Evolutionary conservation across 2,113 vertebrate genomes (phyloP).

Genomic region (Hiodon alosoides): DNA sequence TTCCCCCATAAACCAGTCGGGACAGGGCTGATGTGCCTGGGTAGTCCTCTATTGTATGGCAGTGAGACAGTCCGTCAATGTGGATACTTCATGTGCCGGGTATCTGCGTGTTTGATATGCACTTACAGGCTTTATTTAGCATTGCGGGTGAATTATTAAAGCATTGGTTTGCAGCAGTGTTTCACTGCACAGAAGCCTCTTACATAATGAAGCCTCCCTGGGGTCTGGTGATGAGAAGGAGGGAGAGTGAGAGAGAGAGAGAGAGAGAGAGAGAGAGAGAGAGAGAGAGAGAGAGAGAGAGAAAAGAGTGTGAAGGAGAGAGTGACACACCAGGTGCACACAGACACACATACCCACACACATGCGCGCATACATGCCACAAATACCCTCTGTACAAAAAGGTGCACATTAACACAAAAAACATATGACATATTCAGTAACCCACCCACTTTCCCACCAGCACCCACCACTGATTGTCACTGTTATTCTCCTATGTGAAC

Average conservation of each 20-base stretch:
- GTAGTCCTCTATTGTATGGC: not conserved
- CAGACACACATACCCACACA: slow-evolving; percentile 4
- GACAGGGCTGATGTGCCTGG: not conserved
- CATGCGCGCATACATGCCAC: not conserved
- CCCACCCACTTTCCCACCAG: too few species aligned
- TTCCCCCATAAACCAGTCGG: too few species aligned
- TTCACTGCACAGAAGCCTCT: slow-evolving; percentile 23
- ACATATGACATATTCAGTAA: too few species aligned
- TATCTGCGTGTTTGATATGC: slow-evolving; percentile 23
- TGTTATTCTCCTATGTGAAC: not conserved
- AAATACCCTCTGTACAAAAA: not conserved
- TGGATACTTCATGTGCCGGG: not conserved
- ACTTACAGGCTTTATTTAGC: slow-evolving; percentile 29
- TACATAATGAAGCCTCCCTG: slow-evolving; percentile 26
- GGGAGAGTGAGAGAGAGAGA: not conserved
- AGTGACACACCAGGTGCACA: not conserved
- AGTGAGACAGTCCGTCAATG: not conserved
- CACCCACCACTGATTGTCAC: not conserved
- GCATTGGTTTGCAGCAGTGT: slow-evolving; percentile 16
- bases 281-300: slow-evolving; percentile 6
- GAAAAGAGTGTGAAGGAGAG: not conserved
- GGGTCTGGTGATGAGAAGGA: slow-evolving; percentile 13
- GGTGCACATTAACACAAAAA: not conserved
- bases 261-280: not conserved
- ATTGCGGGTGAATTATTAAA: slow-evolving; percentile 29